phyloP scores from a whole-genome alignment of 2,888 invertebrate genomes.

The Poecilobothrus nobilitatus region DNA sequence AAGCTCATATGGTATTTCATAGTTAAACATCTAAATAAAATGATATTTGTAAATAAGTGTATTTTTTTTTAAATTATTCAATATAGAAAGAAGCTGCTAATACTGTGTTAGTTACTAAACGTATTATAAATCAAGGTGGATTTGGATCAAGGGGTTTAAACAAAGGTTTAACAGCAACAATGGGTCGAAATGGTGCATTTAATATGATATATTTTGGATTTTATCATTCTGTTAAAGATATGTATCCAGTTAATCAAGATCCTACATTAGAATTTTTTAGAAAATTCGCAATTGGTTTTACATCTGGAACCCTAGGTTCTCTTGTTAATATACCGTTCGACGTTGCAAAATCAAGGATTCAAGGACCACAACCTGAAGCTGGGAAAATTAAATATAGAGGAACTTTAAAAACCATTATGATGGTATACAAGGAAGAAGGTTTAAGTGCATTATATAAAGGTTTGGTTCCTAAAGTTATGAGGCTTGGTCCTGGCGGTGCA shows the following conservation, averaged over 20 bases:
- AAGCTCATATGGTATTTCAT: constrained; percentile 43
- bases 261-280: constrained; percentile 59
- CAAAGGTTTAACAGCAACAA: constrained; percentile 81
- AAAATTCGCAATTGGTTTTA: constrained; percentile 76
- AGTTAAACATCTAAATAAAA: too few species aligned
- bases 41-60: too few species aligned
- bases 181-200: constrained; percentile 81
- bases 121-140: constrained; percentile 68
- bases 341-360: constrained; percentile 91
- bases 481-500: constrained; percentile 89
- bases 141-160: constrained; percentile 72
- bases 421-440: constrained; percentile 82
- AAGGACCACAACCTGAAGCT: constrained; percentile 74
- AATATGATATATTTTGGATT: constrained; percentile 94
- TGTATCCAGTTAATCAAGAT: constrained; percentile 59
- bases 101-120: constrained; percentile 69
- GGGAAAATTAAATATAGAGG: constrained; percentile 69
- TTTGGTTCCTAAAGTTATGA: constrained; percentile 77
- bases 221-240: constrained; percentile 82
- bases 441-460: constrained; percentile 86
- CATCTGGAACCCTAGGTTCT: constrained; percentile 79
- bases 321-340: constrained; percentile 90
- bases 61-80: too few species aligned
- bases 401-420: constrained; percentile 61
- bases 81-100: constrained; percentile 52